Evolutionary conservation across 2,888 invertebrate genomes (phyloP), one percentile per base, ranked within the genome.

Genomic region (Adela reaumurella): DNA sequence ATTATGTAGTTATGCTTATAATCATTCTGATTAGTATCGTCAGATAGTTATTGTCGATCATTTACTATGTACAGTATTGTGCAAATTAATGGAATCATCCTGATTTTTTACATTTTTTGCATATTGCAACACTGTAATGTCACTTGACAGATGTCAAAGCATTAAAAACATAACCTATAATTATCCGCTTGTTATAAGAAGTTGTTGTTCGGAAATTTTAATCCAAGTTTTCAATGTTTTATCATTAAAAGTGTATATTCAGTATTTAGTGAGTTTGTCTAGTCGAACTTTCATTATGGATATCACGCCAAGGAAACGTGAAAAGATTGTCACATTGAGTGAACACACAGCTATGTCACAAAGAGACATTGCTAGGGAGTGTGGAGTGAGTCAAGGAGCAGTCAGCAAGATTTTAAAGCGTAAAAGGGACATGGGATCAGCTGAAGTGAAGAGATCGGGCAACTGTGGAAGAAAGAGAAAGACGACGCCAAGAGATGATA

Each of bases 91-190:
- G 43, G n/a, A 42, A 42, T 42, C 43, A 42, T 42, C 43, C 43
- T 5, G 43, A 42, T 42, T 42, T 42, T 42, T 42, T 6, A 42
- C 4, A 6, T 42, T 42, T 42, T 17, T 42, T 42, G 43, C 43
- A 42, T 42, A 42, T 42, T 42, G 43, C 43, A 42, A 42, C 43
- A 42, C 43, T 42, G 43, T 10, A 42, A 42, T 42, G 43, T 10
- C 16, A 42, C 43, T 42, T 42, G 43, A 42, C 43, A 42, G 43
- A 3, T 42, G 17, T 10, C 43, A 42, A 42, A 17, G 24, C 24
- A 24, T 24, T 24, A 24, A 24, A 24, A 24, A 24, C 24, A 24
- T 24, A 24, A 24, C 24, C 17, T 42, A 42, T 42, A 42, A 42
- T 42, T 42, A 42, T 42, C 43, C 11, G 43, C 43, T 14, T 42